Base-by-base conservation (phyloP, 2,113 vertebrate genomes). In the Hippopotamus amphibius region DNA sequence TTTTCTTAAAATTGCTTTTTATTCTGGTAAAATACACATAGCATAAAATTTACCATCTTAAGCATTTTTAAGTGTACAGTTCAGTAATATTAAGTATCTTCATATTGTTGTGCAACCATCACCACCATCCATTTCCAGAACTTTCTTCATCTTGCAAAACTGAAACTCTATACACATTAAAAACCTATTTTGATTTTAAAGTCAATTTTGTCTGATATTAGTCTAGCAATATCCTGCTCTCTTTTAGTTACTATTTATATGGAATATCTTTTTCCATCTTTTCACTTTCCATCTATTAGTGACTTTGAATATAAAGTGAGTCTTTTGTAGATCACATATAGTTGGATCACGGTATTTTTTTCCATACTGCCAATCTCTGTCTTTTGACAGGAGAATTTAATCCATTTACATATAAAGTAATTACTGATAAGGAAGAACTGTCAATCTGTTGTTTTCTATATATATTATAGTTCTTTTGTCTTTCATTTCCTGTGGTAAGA, bases 371-470 rank as follows among this genome's bases (percentile, higher is more conserved):
- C 41, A 74, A 37, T 74, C 59, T 89, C 28, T 90, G 30, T 90
- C 33, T 88, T 95, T 85, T 89, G 57, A 68, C 46, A 76, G 46
- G 46, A 65, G 14, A 85, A 55, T 92, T 88, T 95, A 92, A 89
- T 80, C 24, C 53, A 86, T 85, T 97, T 84, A 89, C 33, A 46
- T 96, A 81, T 88, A 71, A 90, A 86, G 57, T 50, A 90, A 59
- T 81, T 90, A 43, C 28, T 53, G 21, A 30, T 90, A 90, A 63
- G 41, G 37, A 83, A 46, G 7, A 26, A 84, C 24, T 13, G 24
- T 72, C 6, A 79, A 86, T 82, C 93, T 76, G 28, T 26, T 90
- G 26, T 93, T 93, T 90, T 81, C 76, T 90, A 13, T 48, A 82
- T 55, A 15, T 5, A 4, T 28, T 48, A 22, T 41, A 21, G 30